These are phyloP conservation scores for Drosophila setosimentum DNA, from an alignment of 2,888 invertebrate species.

Conservation along the genomic window DNA sequence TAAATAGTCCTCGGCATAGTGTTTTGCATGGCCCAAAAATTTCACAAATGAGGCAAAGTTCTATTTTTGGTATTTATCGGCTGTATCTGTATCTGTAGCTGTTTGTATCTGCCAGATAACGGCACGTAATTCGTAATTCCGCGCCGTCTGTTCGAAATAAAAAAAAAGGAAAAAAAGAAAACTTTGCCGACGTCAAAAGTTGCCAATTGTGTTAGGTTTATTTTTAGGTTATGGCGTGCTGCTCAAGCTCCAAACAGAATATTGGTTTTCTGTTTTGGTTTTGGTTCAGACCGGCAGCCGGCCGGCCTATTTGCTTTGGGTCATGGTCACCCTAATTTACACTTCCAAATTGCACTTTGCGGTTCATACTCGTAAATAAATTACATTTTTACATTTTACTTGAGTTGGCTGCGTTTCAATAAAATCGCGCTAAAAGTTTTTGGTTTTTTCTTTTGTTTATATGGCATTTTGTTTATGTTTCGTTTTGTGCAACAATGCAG, in stretches of 20 bases:
- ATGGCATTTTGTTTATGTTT: conserved; percentile 67
- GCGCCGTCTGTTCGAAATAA: conserved; percentile 64
- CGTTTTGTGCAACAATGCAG: conserved; percentile 59
- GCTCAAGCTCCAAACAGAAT: conserved; percentile 25
- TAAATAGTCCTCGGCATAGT: conserved; percentile 61
- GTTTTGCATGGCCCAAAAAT: conserved; percentile 67
- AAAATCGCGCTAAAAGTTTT: conserved; percentile 23
- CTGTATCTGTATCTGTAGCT: conserved; percentile 29
- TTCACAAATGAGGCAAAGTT: conserved; percentile 78
- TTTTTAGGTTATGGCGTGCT: conserved; percentile 77
- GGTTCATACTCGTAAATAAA: conserved; percentile 34
- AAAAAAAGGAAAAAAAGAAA: conserved; percentile 1
- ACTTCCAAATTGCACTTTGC: conserved; percentile 28
- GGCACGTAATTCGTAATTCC: conserved; percentile 72
- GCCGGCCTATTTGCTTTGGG: conserved; percentile 17
- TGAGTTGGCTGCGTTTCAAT: conserved; percentile 57
- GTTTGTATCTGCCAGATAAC: conserved; percentile 59
- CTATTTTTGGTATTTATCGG: conserved; percentile 66
- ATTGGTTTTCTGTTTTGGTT: conserved; percentile 12
- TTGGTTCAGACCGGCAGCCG: conserved; percentile 23
- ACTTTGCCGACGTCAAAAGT: conserved; percentile 68
- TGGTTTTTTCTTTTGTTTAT: conserved; percentile 46
- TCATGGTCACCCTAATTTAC: conserved; percentile 41
- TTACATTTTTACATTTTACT: conserved; percentile 21
- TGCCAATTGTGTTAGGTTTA: conserved; percentile 54